Base-by-base conservation (phyloP, 30 jellyfish, hydroid and myxozoan species). In the Pelagia noctiluca region DNA sequence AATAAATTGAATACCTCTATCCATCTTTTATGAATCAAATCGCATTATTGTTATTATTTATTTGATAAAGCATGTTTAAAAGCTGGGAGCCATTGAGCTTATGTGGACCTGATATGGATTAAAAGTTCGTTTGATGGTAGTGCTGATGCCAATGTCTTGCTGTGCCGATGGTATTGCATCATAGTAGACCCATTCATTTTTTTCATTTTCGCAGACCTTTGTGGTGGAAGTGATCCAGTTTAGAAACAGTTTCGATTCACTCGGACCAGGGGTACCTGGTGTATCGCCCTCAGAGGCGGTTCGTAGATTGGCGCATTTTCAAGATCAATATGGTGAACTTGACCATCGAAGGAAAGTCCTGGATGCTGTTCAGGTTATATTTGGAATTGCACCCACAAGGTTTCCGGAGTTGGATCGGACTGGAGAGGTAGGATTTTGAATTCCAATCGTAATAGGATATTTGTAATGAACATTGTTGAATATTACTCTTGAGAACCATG, bases 251-350 rank as follows among this genome's bases (percentile, higher is more conserved):
- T 89, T 89, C 64, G 97, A 89, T 65, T 89, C 97, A 0, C 97
- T 81, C 74, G 97, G 97, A 23, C 97, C 94, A 31, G 97, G 94
- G 4, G 90, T 89, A 0, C 94, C 97, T 12, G 97, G 97, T 21
- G 75, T 89, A 13, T 69, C 76, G 2, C 97, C 97, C 21, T 67
- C 90, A 12, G 94, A 71, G 25, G 97, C 97, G 11, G 97, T 82
- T 3, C 65, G 87, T 24, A 66, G 94, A 35, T 71, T 89, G 76
- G 76, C 57, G 60, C 64, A 70, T 19, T 89, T 89, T 42, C 94
- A 80, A 21, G 86, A 82, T 24, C 89, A 75, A n/a, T 89, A 29
- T 54, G 63, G 50, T 16, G 79, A 63, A 75, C 60, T 89, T 46
- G 90, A 89, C 33, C 71, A 75, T 49, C 64, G 90, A 30, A 71